Evolutionary conservation across 2,888 invertebrate genomes (phyloP), one percentile per base, ranked within the genome.

Genomic region (Cosmopolites sordidus): DNA sequence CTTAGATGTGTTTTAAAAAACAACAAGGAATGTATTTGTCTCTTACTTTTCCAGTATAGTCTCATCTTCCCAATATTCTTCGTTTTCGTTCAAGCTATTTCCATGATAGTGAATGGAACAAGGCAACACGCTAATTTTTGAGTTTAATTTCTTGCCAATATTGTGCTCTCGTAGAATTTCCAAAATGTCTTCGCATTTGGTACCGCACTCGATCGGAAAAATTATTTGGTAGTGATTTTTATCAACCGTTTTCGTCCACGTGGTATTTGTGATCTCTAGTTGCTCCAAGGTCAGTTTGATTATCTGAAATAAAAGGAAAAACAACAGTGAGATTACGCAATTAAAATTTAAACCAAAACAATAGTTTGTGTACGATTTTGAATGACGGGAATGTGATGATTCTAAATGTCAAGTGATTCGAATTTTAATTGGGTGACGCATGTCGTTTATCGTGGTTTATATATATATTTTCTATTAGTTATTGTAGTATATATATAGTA

Each of bases 61-160:
- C 12, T 49, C 52, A n/a, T 57, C 54, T 11, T 56, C 56, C 4
- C 42, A 54, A n/a, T 17, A 22, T 14, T 58, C 56, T 2, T 58
- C 51, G 22, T 51, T 55, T 39, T 51, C 52, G 2, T 55, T 57
- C 1, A 51, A 33, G n/a, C 51, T 56, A 16, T 53, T 51, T 2
- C 59, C 62, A 27, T 75, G 71, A 66, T 79, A 80, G 60, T 78
- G 79, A 17, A 83, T 71, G n/a, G 81, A 76, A 63, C 84, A 85
- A 11, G 83, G 84, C 58, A 84, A 71, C 42, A 85, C 78, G 53
- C 82, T 81, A 44, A 83, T 76, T 2, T 79, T 76, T 0, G 83
- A 83, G 47, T 79, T 76, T 54, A 76, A 75, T 14, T 78, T 76
- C 37, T 78, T 74, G 0, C 85, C 85, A 54, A 86, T 81, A 14